A percentile compares a stretch with the other conserved stretches of the same genome.
These are phyloP conservation scores for Homalodisca vitripennis DNA, from an alignment of 1,140 invertebrate species.

Conservation along the genomic window DNA sequence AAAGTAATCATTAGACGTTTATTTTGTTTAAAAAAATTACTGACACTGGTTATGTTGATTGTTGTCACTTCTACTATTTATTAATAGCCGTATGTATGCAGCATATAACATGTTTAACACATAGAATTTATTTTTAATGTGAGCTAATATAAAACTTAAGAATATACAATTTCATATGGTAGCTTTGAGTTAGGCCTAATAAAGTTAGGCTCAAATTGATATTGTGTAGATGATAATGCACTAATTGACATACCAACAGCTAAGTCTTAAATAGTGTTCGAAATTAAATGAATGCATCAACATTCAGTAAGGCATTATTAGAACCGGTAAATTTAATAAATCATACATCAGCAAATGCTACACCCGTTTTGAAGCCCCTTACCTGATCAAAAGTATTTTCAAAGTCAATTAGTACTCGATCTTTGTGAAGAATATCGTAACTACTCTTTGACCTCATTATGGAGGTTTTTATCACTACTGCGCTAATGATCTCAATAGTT, in stretches of 20 bases:
- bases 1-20: too few relatives aligned
- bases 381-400: constrained; percentile 7
- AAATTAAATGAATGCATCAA: neutral
- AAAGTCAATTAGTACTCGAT: neutral
- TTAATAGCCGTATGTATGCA: too few relatives aligned
- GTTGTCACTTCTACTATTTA: too few relatives aligned
- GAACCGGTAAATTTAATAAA: neutral
- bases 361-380: neutral
- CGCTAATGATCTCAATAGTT: too few relatives aligned
- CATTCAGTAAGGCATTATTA: neutral
- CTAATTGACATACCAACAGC: neutral
- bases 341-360: neutral
- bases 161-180: too few relatives aligned
- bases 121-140: too few relatives aligned
- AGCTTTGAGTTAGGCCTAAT: neutral
- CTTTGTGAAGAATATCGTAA: neutral
- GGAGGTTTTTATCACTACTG: neutral
- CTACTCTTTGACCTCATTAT: neutral
- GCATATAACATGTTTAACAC: too few relatives aligned
- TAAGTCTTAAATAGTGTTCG: neutral
- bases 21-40: too few relatives aligned
- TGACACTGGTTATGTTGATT: too few relatives aligned
- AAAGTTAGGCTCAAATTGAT: neutral
- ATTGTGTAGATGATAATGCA: neutral
- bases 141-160: too few relatives aligned